Evolutionary conservation across 2,113 vertebrate species (phyloP).

Genomic region (Eretmochelys imbricata): DNA sequence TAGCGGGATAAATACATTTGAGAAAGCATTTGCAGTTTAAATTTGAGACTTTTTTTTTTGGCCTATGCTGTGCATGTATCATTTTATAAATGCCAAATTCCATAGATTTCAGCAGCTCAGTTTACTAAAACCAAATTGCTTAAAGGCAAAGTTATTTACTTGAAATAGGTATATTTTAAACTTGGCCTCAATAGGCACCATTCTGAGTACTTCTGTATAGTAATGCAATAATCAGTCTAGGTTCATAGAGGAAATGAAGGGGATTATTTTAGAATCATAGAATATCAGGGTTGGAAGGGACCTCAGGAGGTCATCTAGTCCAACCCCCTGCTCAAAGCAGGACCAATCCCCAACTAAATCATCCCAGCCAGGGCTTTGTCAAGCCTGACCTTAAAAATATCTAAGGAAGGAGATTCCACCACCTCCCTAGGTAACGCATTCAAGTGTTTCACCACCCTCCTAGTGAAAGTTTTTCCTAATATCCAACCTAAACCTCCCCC

Average conservation of each 20-base stretch:
- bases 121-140: rapidly evolving
- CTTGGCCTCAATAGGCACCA: background rate
- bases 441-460: no score
- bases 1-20: background rate
- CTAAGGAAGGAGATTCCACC: no score
- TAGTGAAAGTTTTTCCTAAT: no score
- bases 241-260: background rate
- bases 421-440: no score
- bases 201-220: rapidly evolving
- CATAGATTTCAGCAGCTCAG: rapidly evolving
- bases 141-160: background rate
- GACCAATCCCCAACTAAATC: no score
- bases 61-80: background rate
- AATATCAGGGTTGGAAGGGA: no score
- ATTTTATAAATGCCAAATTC: background rate
- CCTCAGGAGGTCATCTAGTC: no score
- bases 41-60: background rate
- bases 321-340: no score
- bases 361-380: no score
- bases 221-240: background rate
- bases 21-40: background rate
- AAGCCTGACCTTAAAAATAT: no score
- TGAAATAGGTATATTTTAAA: background rate
- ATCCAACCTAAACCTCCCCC: no score
- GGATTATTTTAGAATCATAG: background rate